Conservation (phyloP, 2,888 invertebrate genomes). For the Drepanosiphum platanoidis region DNA sequence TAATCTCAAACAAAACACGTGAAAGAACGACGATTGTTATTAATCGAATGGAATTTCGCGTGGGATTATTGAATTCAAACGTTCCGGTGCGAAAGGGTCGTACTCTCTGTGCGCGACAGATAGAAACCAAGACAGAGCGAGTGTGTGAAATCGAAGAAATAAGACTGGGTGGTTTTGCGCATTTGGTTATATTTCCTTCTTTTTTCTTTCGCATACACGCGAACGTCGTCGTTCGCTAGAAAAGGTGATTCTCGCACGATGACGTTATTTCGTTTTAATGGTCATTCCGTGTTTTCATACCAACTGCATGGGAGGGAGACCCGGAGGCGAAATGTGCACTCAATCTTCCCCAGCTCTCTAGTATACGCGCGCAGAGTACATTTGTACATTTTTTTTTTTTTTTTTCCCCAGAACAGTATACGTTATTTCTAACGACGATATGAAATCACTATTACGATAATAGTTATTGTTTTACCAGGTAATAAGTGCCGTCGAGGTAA, state of each 20-base stretch:
- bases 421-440: neutral
- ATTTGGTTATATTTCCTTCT: neutral
- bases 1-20: too few species aligned
- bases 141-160: neutral
- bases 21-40: too few species aligned
- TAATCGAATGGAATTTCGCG: too few species aligned
- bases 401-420: neutral
- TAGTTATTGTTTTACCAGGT: neutral
- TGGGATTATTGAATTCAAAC: too few species aligned
- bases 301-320: neutral
- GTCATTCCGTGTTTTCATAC: constrained; percentile 55
- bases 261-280: constrained; percentile 48
- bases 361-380: neutral
- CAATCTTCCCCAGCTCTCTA: constrained; percentile 45
- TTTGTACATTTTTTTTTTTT: neutral
- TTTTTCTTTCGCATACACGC: neutral
- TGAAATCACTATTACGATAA: neutral
- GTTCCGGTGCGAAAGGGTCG: neutral
- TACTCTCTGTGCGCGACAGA: neutral
- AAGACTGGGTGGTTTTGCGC: neutral
- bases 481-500: neutral
- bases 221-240: neutral
- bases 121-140: neutral
- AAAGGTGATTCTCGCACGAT: neutral
- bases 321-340: constrained; percentile 53